Conservation (phyloP, 2,113 vertebrate genomes). For the Nothoprocta pentlandii region DNA sequence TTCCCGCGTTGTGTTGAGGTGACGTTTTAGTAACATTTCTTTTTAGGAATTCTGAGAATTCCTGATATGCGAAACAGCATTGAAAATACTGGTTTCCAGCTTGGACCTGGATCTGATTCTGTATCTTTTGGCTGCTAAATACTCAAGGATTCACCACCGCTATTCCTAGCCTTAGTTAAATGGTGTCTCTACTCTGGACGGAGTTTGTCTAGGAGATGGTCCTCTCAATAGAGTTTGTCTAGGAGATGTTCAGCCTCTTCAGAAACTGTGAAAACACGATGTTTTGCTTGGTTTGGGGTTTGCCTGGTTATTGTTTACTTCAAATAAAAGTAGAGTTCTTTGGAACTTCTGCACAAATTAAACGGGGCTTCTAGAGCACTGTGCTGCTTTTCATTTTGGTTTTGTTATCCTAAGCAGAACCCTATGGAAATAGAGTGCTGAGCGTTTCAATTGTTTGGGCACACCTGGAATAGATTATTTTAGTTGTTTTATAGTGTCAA, state of each 20-base stretch:
- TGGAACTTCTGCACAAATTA: not conserved
- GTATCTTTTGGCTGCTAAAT: not conserved
- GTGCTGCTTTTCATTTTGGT: fast-evolving
- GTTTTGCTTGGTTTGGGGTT: not conserved
- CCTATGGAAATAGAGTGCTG: not conserved
- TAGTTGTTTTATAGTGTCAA: not conserved
- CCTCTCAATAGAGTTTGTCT: not conserved
- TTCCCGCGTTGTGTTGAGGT: not conserved
- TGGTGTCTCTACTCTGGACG: not conserved
- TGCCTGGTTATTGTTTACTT: not conserved
- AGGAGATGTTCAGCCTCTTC: not conserved
- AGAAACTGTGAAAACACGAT: not conserved
- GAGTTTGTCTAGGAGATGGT: not conserved
- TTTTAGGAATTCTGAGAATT: not conserved
- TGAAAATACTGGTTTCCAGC: not conserved
- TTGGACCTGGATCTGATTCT: not conserved
- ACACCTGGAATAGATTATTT: not conserved
- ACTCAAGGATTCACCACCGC: not conserved
- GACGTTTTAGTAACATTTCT: not conserved
- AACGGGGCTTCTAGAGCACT: not conserved
- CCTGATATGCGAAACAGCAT: too few relatives aligned
- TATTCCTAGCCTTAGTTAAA: not conserved
- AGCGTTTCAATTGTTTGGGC: not conserved
- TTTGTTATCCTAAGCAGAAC: not conserved
- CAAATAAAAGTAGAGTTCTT: not conserved